Percentiles rank a stretch among this genome's conserved stretches.
These are phyloP conservation scores for Andrena dorsata DNA, from an alignment of 2,888 invertebrate species.

Conservation along the genomic window DNA sequence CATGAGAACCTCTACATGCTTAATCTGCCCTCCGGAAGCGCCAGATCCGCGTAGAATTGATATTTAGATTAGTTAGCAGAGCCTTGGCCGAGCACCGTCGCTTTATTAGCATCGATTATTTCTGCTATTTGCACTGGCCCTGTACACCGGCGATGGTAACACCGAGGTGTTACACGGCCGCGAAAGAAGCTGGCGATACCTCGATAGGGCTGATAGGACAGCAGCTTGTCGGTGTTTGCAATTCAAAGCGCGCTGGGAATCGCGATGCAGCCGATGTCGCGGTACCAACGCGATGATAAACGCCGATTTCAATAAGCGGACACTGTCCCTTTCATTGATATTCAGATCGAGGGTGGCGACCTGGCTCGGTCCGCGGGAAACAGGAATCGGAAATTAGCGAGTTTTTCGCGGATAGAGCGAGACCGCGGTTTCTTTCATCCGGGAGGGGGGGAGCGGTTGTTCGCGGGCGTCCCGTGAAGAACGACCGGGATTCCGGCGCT, in stretches of 20 bases:
- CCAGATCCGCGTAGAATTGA: conserved; percentile 58
- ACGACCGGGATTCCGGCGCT: conserved; percentile 20
- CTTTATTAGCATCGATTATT: conserved; percentile 61
- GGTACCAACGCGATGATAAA: conserved; percentile 47
- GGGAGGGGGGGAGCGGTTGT: conserved; percentile 49
- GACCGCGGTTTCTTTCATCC: neutral
- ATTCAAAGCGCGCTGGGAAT: conserved; percentile 43
- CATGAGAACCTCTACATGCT: conserved; percentile 30
- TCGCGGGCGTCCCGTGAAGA: conserved; percentile 39
- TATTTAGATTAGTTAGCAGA: conserved; percentile 65
- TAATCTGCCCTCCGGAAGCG: conserved; percentile 47
- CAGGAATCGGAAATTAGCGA: conserved; percentile 46
- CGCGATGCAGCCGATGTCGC: conserved; percentile 33
- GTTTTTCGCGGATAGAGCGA: conserved; percentile 3
- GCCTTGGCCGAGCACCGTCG: conserved; percentile 21
- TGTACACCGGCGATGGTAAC: conserved; percentile 27
- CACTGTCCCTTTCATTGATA: conserved; percentile 56
- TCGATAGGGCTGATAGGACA: conserved; percentile 39
- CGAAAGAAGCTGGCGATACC: conserved; percentile 12
- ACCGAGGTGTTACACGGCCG: conserved; percentile 34
- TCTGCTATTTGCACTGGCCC: conserved; percentile 42
- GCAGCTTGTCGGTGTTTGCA: conserved; percentile 36
- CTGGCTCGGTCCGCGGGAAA: conserved; percentile 19
- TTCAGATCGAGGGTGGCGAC: conserved; percentile 52
- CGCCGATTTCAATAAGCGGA: conserved; percentile 33